Conservation (phyloP, 23 tunicate genomes). For the Corella eumyota region DNA sequence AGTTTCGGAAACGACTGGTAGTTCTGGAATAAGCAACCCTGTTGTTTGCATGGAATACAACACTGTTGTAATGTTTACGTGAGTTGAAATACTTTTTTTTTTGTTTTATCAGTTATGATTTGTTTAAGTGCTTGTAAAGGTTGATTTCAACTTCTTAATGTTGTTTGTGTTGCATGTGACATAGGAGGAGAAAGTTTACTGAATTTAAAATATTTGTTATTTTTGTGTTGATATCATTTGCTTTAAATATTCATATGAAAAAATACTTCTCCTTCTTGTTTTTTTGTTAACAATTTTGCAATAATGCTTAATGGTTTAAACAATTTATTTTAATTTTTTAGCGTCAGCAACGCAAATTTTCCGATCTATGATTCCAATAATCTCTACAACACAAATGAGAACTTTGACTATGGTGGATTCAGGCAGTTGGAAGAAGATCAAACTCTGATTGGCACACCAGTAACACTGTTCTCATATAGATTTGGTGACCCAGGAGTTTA, state of each 20-base stretch:
- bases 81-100: not conserved
- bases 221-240: no score
- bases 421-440: slow-evolving; percentile 37
- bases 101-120: not conserved
- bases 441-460: slow-evolving; percentile 26
- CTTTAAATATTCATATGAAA: no score
- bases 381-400: slow-evolving; percentile 94
- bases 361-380: slow-evolving; percentile 75
- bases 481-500: slow-evolving; percentile 83
- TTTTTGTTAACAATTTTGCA: no score
- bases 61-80: slow-evolving; percentile 58
- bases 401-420: slow-evolving; percentile 95
- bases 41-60: slow-evolving; percentile 53
- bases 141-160: no score
- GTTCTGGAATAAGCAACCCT: slow-evolving; percentile 74
- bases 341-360: slow-evolving; percentile 37
- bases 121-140: not conserved
- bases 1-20: slow-evolving; percentile 19
- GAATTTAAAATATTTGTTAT: no score
- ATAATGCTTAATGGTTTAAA: no score
- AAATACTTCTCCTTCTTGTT: no score
- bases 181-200: no score
- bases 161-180: no score
- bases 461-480: slow-evolving; percentile 53
- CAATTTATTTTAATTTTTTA: no score